A percentile compares a stretch with the other conserved stretches of the same genome.
phyloP scores from a whole-genome alignment of 2,888 invertebrate genomes.

The Leptarthrus brevirostris region DNA sequence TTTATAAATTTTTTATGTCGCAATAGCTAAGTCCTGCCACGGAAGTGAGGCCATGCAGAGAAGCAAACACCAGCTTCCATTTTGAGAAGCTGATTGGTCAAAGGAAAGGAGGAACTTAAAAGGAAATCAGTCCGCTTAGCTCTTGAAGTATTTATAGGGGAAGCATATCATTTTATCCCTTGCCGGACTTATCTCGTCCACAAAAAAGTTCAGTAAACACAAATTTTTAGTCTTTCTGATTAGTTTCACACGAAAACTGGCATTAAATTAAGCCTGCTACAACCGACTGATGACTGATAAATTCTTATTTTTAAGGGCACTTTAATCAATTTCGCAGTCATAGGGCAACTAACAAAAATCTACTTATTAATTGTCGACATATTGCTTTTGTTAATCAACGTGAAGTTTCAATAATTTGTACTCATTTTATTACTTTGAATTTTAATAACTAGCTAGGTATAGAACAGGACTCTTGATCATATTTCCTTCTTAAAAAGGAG shows the following conservation, averaged over 20 bases:
- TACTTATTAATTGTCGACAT: constrained; percentile 24
- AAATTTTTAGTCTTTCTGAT: not conserved
- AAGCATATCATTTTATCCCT: not conserved
- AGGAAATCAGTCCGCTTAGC: too few species aligned
- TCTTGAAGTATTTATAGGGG: too few species aligned
- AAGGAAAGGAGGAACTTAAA: too few species aligned
- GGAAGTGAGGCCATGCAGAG: too few species aligned
- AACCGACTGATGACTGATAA: constrained; percentile 39
- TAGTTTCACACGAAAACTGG: not conserved
- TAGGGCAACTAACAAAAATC: constrained; percentile 36
- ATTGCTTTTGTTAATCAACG: constrained; percentile 34
- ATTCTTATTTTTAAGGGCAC: too few species aligned
- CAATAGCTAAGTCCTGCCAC: too few species aligned
- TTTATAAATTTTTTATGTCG: too few species aligned
- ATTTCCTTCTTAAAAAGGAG: too few species aligned
- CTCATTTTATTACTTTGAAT: constrained; percentile 30
- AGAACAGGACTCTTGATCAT: too few species aligned
- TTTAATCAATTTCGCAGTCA: constrained; percentile 4
- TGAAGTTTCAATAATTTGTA: constrained; percentile 34
- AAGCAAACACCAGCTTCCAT: too few species aligned
- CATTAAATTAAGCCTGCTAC: not conserved
- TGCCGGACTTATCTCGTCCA: not conserved
- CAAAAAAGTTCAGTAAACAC: constrained; percentile 3
- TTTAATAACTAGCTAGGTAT: too few species aligned
- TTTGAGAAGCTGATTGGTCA: too few species aligned